These are phyloP conservation scores for Empis stercorea DNA, from an alignment of 2,888 invertebrate species.

Conservation along the genomic window DNA sequence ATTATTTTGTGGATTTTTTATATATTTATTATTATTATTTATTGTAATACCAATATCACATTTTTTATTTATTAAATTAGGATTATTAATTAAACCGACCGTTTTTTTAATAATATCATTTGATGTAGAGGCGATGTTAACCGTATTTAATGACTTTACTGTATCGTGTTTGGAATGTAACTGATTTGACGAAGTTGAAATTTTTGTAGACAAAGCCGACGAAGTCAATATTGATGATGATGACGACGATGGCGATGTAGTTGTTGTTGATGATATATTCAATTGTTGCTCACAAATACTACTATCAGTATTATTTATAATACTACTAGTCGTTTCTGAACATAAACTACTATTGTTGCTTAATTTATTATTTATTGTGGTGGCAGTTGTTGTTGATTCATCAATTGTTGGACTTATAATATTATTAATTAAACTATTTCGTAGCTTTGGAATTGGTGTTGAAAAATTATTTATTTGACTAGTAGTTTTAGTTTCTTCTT, in stretches of 20 bases:
- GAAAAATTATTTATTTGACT: background rate
- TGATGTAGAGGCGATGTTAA: background rate
- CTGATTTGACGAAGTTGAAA: conserved; percentile 19
- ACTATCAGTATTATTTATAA: no score
- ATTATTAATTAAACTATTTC: background rate
- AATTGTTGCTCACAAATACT: background rate
- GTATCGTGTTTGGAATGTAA: conserved; percentile 32
- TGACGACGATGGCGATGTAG: background rate
- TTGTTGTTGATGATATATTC: no score
- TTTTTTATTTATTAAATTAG: background rate
- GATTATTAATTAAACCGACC: background rate
- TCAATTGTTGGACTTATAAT: background rate
- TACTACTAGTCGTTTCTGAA: no score
- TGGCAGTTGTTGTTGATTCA: background rate
- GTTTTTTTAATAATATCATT: background rate
- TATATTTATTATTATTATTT: background rate
- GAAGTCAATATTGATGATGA: background rate
- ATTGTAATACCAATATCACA: background rate
- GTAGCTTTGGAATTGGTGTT: conserved; percentile 1
- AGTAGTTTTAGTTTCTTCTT: background rate
- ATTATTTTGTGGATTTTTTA: background rate
- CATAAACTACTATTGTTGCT: background rate
- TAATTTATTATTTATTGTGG: background rate
- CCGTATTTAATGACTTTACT: background rate
- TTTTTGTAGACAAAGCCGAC: background rate